Conservation (phyloP, 2,888 invertebrate genomes). For the Pheosia gnoma region DNA sequence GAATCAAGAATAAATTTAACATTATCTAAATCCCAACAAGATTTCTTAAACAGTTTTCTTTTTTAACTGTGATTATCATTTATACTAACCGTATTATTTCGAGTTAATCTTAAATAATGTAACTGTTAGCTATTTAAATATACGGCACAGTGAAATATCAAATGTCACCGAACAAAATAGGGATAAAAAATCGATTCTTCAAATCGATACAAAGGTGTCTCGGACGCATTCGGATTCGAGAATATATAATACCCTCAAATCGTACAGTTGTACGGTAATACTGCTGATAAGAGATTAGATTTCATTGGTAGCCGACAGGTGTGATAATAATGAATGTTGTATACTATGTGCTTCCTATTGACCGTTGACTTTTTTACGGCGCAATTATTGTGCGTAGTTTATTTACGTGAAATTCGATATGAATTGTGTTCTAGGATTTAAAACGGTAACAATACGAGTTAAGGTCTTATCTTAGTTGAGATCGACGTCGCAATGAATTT, state of each 20-base stretch:
- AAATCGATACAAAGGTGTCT: constrained; percentile 41
- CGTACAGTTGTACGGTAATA: constrained; percentile 29
- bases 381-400: constrained; percentile 47
- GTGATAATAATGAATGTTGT: constrained; percentile 45
- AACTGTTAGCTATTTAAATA: constrained; percentile 13
- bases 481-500: constrained; percentile 8
- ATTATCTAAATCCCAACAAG: constrained; percentile 18
- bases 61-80: constrained; percentile 35
- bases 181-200: constrained; percentile 21
- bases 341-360: constrained; percentile 39
- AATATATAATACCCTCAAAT: constrained; percentile 44
- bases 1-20: constrained; percentile 18
- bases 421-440: constrained; percentile 10
- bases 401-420: constrained; percentile 15
- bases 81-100: constrained; percentile 33
- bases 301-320: constrained; percentile 37
- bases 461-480: constrained; percentile 8
- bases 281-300: constrained; percentile 45
- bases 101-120: constrained; percentile 12
- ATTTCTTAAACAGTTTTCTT: constrained; percentile 27
- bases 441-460: constrained; percentile 6
- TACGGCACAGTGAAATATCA: not conserved
- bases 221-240: constrained; percentile 44
- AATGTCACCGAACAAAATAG: not conserved
- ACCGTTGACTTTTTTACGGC: constrained; percentile 39